Percentiles rank a stretch among this genome's conserved stretches.
These are phyloP conservation scores for Pampusana beccarii DNA, from an alignment of 2,113 vertebrate species.

Conservation along the genomic window DNA sequence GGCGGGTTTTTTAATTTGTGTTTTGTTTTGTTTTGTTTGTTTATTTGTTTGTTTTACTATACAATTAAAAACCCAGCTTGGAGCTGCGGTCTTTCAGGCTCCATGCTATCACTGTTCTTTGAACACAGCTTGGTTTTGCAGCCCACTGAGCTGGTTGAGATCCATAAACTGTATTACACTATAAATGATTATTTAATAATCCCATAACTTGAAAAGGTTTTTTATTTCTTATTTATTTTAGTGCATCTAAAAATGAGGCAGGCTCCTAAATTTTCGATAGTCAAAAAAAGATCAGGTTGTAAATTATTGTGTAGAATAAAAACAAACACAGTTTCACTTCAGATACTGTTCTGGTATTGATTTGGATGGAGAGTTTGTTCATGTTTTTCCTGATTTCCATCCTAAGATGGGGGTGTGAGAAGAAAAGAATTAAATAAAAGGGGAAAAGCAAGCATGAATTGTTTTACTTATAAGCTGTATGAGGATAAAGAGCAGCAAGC, in stretches of 20 bases:
- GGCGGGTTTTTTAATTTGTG: too few relatives aligned
- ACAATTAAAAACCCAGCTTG: neutral
- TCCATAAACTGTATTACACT: neutral
- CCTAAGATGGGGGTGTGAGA: neutral
- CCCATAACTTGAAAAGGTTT: neutral
- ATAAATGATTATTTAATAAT: neutral
- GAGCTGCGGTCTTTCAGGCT: neutral
- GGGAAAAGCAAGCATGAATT: neutral
- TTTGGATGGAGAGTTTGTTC: neutral
- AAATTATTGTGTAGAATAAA: neutral
- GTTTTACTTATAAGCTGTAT: neutral
- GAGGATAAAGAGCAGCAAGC: neutral
- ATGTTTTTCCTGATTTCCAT: neutral
- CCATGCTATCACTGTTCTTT: accelerated
- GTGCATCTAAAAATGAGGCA: neutral
- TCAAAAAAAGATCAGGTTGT: neutral
- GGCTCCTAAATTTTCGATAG: neutral
- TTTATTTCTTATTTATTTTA: neutral
- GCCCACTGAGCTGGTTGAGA: neutral
- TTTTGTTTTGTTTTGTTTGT: too few relatives aligned
- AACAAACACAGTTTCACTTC: neutral
- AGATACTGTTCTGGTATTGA: neutral
- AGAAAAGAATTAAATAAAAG: neutral
- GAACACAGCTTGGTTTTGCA: neutral
- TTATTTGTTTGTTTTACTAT: neutral